phyloP scores from a whole-genome alignment of 2,797 vertebrate species.

The Acanthiza pusilla region DNA sequence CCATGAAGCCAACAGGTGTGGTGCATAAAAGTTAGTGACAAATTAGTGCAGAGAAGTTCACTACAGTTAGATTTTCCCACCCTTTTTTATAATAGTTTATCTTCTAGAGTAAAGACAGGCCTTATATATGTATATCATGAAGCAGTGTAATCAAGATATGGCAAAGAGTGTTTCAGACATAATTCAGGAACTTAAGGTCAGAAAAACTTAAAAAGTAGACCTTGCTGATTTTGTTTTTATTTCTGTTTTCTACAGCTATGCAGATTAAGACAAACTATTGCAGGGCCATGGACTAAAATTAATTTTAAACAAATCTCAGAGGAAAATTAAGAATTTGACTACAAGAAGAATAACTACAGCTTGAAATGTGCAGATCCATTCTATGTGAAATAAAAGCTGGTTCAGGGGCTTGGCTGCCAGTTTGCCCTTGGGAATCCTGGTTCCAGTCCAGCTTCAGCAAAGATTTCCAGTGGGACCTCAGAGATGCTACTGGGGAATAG shows the following conservation, averaged over 20 bases:
- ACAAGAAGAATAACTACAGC: not conserved
- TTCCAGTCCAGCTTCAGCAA: not conserved
- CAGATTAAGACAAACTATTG: not conserved
- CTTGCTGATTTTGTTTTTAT: not conserved
- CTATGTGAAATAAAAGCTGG: not conserved
- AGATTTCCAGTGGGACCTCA: not conserved
- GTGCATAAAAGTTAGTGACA: not conserved
- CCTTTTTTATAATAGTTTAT: not conserved
- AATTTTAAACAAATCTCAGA: not conserved
- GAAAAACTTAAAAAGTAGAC: not conserved
- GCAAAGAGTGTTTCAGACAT: not conserved
- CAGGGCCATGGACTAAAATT: not conserved
- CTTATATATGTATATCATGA: not conserved
- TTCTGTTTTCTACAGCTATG: not conserved
- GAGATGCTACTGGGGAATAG: not conserved
- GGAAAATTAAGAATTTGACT: not conserved
- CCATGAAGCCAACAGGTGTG: not conserved
- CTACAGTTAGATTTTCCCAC: not conserved
- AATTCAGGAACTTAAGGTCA: not conserved
- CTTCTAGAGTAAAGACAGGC: not conserved
- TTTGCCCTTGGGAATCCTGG: not conserved
- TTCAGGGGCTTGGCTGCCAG: not conserved
- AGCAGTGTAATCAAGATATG: not conserved
- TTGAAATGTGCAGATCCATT: not conserved
- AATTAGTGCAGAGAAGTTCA: not conserved